Percentiles rank a stretch among this genome's conserved stretches.
Conservation (phyloP, 2,113 vertebrate genomes). For the Ageneiosus marmoratus region DNA sequence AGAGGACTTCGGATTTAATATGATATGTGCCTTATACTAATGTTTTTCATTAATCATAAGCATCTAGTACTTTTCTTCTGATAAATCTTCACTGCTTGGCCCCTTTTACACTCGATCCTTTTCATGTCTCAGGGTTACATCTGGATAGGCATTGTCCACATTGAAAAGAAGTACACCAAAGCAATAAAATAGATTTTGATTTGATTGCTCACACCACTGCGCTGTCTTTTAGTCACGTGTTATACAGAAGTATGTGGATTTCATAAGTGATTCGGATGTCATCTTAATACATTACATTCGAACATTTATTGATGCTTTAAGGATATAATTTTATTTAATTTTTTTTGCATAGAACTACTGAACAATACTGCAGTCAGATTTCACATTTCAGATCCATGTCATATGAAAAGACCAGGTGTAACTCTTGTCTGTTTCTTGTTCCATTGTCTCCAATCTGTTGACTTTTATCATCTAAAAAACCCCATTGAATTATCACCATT, state of each 20-base stretch:
- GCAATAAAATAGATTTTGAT: neutral
- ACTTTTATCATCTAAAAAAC: neutral
- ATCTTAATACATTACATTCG: neutral
- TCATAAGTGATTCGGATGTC: neutral
- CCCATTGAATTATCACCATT: slow-evolving; percentile 3
- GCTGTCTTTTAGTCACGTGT: neutral
- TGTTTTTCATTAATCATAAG: neutral
- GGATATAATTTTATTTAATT: too few relatives aligned
- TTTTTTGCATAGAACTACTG: too few relatives aligned
- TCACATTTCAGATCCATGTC: neutral
- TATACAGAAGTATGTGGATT: neutral
- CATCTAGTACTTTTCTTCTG: neutral
- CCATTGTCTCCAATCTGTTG: neutral
- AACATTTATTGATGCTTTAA: neutral
- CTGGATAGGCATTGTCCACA: neutral
- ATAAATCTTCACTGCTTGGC: neutral
- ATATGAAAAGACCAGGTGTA: neutral
- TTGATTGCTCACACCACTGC: neutral
- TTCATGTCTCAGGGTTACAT: neutral
- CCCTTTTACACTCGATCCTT: slow-evolving; percentile 1
- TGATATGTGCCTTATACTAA: slow-evolving; percentile 41
- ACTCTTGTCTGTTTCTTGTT: neutral
- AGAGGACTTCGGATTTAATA: slow-evolving; percentile 41
- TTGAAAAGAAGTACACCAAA: neutral
- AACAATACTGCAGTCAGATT: neutral